These are phyloP conservation scores for Drosophila ficusphila DNA, from an alignment of 1,140 invertebrate genomes.

Conservation along the genomic window DNA sequence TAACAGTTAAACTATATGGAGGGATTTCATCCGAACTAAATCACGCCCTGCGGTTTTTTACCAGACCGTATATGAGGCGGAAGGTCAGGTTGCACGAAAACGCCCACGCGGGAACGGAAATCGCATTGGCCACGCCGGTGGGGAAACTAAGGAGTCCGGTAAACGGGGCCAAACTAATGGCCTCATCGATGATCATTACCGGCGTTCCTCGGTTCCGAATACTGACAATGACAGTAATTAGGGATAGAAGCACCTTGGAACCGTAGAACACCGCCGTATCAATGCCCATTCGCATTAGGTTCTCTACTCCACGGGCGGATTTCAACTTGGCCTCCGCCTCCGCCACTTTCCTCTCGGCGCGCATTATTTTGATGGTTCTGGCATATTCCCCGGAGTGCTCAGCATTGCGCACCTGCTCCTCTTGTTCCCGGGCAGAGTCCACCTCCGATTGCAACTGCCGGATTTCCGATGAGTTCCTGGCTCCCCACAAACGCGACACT, in stretches of 20 bases:
- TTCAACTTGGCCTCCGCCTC: constrained; percentile 53
- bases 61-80: constrained; percentile 48
- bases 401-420: constrained; percentile 49
- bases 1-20: constrained; percentile 27
- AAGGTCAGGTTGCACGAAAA: constrained; percentile 78
- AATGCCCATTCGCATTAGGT: constrained; percentile 50
- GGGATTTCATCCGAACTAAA: not conserved
- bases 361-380: constrained; percentile 68
- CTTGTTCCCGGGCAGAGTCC: constrained; percentile 47
- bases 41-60: constrained; percentile 51
- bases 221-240: constrained; percentile 57
- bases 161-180: constrained; percentile 64
- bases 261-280: constrained; percentile 65
- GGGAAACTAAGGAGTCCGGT: constrained; percentile 72
- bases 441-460: constrained; percentile 38
- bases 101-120: constrained; percentile 74
- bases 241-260: constrained; percentile 55
- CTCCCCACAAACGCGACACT: constrained; percentile 59
- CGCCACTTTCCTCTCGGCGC: constrained; percentile 66
- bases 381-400: constrained; percentile 62
- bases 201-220: constrained; percentile 62
- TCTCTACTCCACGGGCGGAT: constrained; percentile 27
- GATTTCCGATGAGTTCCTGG: constrained; percentile 1
- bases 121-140: constrained; percentile 68
- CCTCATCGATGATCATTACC: constrained; percentile 66